These are phyloP conservation scores for Parascotia fuliginaria DNA, from an alignment of 2,888 invertebrate species.

Conservation along the genomic window DNA sequence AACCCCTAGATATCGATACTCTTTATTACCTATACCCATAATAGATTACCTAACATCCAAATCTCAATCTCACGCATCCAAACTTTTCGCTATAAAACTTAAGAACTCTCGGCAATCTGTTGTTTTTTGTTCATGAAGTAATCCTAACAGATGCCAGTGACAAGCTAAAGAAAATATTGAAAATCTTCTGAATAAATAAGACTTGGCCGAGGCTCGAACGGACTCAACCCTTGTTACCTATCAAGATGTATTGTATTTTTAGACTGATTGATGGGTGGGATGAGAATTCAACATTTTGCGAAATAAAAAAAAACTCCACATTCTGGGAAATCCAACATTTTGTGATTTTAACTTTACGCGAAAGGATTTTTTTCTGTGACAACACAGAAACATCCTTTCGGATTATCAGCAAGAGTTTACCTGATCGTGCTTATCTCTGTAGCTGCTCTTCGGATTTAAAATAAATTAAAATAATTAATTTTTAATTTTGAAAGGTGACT, in stretches of 20 bases:
- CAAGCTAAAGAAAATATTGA: conserved; percentile 59
- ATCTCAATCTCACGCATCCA: conserved; percentile 11
- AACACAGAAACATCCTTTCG: no score
- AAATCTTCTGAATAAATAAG: conserved; percentile 60
- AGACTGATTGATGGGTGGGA: conserved; percentile 10
- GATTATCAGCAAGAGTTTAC: no score
- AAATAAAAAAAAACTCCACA: no score
- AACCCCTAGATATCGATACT: no score
- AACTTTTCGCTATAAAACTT: conserved; percentile 11
- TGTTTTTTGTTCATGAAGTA: conserved; percentile 45
- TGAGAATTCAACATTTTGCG: no score
- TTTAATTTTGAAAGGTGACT: no score
- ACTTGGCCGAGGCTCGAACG: conserved; percentile 2
- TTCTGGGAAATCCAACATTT: no score
- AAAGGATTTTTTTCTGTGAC: no score
- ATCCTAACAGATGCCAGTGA: conserved; percentile 53
- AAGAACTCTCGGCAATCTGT: conserved; percentile 23
- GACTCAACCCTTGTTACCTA: conserved; percentile 24
- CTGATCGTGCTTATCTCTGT: no score
- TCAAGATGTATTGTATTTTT: conserved; percentile 32
- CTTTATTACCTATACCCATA: background rate
- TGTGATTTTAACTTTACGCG: no score
- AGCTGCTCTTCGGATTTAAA: no score
- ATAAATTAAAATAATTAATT: no score
- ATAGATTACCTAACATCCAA: conserved; percentile 12